Base-by-base conservation (phyloP, 2,113 vertebrate species). In the Notarius lentiginosus region DNA sequence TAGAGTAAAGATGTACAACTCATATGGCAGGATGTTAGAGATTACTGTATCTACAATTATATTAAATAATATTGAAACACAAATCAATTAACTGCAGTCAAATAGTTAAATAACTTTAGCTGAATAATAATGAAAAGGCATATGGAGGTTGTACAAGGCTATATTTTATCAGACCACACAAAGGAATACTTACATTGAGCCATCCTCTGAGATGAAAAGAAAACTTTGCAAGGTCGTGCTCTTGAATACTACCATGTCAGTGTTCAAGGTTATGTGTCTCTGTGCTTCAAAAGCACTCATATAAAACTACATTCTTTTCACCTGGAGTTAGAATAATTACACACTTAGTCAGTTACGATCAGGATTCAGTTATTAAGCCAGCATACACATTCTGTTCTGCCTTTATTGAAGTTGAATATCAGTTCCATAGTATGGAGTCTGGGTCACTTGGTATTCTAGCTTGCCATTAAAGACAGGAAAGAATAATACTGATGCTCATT, bases 381-480 rank as follows among this genome's bases (percentile, higher is more conserved):
- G 60, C 30, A 47, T 53, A 60, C n/a, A 68, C 82, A 73, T 90
- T 49, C 72, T 84, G 60, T 47, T 11, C 63, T 70, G 49, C 14
- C 34, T 34, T 17, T 72, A 82, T 79, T 83, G 82, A 85, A 85
- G 77, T 87, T 75, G 53, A 72, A 86, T 82, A 86, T 82, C 66
- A 55, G 72, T 15, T 83, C 73, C 17, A 83, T 65, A 76, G 51
- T 72, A 87, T 60, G 56, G 73, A 70, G 58, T 55, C 76, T 27
- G 68, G 61, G 51, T 70, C 84, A 87, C 85, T 82, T 87, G 85
- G 51, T 75, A 80, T 89, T 89, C 80, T 72, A 51, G 53, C 84
- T 72, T 61, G 76, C 84, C 88, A 88, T 91, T 90, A 90, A 61
- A 66, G 79, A 30, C 5, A 58, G 47, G 30, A 84, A 86, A 77